Percentiles rank a stretch among this genome's conserved stretches.
Evolutionary conservation across 2,113 vertebrate genomes (phyloP).

Genomic region (Sceloporus tristichus): DNA sequence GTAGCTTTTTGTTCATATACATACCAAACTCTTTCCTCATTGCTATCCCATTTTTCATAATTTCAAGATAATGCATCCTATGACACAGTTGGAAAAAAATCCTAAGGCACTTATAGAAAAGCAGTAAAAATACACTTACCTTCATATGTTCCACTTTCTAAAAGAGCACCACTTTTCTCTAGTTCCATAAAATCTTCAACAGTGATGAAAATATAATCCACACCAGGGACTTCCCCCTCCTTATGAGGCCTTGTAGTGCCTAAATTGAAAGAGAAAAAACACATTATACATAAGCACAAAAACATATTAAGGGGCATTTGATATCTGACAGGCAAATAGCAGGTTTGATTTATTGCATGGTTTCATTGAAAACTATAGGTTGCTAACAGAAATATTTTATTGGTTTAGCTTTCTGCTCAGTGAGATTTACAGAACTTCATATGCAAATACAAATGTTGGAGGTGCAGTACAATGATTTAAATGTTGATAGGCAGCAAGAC

Average conservation of each 20-base stretch:
- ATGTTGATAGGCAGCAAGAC: background rate
- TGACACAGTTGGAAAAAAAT: constrained; percentile 23
- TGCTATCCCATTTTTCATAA: constrained; percentile 31
- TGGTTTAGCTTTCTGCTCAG: constrained; percentile 34
- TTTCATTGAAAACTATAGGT: constrained; percentile 46
- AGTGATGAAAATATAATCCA: constrained; percentile 98
- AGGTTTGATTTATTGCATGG: constrained; percentile 47
- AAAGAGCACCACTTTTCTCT: constrained; percentile 95
- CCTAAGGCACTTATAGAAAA: constrained; percentile 9
- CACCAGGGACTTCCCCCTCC: constrained; percentile 98
- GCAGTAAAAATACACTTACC: constrained; percentile 77
- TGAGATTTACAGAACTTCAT: constrained; percentile 42
- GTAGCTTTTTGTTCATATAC: constrained; percentile 21
- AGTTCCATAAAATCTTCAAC: constrained; percentile 97
- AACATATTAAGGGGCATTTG: constrained; percentile 5
- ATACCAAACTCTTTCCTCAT: constrained; percentile 33
- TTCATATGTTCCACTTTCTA: constrained; percentile 99
- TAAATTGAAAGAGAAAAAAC: constrained; percentile 71
- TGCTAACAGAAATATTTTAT: constrained; percentile 38
- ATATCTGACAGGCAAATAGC: constrained; percentile 28
- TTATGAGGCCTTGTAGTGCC: constrained; percentile 98
- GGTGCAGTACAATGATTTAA: background rate
- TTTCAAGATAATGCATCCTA: constrained; percentile 37
- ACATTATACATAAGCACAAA: constrained; percentile 32
- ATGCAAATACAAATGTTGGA: constrained; percentile 52